phyloP scores from a whole-genome alignment of 2,888 invertebrate species.

The Ennomos erosarius region DNA sequence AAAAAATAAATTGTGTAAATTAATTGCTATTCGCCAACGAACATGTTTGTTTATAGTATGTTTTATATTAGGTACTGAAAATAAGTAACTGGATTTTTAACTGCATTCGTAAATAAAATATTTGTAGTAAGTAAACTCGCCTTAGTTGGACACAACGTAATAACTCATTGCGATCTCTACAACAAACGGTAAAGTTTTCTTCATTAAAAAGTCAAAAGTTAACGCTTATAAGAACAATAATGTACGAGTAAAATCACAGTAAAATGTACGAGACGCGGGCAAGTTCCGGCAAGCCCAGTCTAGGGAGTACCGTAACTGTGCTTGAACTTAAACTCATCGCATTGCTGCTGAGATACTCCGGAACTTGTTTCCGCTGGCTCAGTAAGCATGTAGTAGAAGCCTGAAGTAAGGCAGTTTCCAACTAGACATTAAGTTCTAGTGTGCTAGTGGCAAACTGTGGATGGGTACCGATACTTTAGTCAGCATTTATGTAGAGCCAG shows the following conservation, averaged over 20 bases:
- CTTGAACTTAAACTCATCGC: slow-evolving; percentile 17
- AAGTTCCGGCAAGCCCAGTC: slow-evolving; percentile 4
- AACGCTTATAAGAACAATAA: slow-evolving; percentile 14
- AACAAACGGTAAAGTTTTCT: slow-evolving; percentile 1
- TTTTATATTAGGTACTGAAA: too few relatives aligned
- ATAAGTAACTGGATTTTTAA: too few relatives aligned
- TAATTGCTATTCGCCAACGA: too few relatives aligned
- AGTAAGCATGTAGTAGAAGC: too few relatives aligned
- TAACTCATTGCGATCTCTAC: slow-evolving; percentile 1
- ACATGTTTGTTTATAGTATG: too few relatives aligned
- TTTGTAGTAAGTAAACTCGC: neutral
- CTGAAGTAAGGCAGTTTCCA: too few relatives aligned
- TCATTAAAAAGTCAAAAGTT: slow-evolving; percentile 7
- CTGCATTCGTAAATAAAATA: too few relatives aligned
- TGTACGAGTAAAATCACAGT: slow-evolving; percentile 1
- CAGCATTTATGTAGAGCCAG: too few relatives aligned
- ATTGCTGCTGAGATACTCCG: slow-evolving; percentile 4
- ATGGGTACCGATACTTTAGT: too few relatives aligned
- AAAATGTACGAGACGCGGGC: neutral
- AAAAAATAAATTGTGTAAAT: too few relatives aligned
- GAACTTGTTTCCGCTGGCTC: neutral
- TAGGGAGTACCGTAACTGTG: slow-evolving; percentile 1
- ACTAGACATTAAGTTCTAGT: too few relatives aligned
- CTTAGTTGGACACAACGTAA: neutral
- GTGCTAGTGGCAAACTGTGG: too few relatives aligned